Evolutionary conservation across 1,140 invertebrate genomes (phyloP), one percentile per base, ranked within the genome.

Genomic region (Drosophila chauvacae): DNA sequence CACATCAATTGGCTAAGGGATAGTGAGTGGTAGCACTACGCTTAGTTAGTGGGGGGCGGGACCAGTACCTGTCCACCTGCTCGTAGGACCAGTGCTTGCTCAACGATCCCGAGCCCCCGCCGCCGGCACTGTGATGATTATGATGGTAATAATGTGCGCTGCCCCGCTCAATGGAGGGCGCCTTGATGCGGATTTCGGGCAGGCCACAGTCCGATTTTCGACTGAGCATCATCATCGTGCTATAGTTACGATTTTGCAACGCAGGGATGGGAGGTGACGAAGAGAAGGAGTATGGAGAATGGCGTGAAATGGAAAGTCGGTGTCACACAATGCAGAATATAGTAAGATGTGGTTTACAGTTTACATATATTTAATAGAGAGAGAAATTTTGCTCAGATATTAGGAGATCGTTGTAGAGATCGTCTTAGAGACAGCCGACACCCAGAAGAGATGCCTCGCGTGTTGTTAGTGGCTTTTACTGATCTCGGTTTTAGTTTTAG

Each of bases 131-230:
- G 55, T 78, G 70, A 18, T 69, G 55, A 69, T 87, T 85, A 62
- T 66, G 71, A 62, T 66, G 71, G 41, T 79, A 78, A 61, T 84
- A 88, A 33, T 76, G 78, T 30, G 81, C 94, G 84, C 95, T 95
- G 92, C 95, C 53, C 53, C 53, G 94, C 93, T 96, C 96, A 94
- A 96, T 93, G 92, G 95, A 96, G 76, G 96, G 95, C 86, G 95
- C 95, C 93, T 96, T 93, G 88, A 96, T 96, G 90, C 95, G 95
- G 87, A 96, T 96, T 93, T 96, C 95, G 58, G 96, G 96, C 70
- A 96, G 94, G 83, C 94, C 94, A 93, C 85, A 78, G 58, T 95
- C 96, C 93, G 94, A 94, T 93, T 95, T 95, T 93, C 95, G 95
- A 93, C 95, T 95, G 94, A 80, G 53, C 48, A 78, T 56, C 53